Evolutionary conservation across 2,888 invertebrate genomes (phyloP).

Genomic region (Agrilus mali): DNA sequence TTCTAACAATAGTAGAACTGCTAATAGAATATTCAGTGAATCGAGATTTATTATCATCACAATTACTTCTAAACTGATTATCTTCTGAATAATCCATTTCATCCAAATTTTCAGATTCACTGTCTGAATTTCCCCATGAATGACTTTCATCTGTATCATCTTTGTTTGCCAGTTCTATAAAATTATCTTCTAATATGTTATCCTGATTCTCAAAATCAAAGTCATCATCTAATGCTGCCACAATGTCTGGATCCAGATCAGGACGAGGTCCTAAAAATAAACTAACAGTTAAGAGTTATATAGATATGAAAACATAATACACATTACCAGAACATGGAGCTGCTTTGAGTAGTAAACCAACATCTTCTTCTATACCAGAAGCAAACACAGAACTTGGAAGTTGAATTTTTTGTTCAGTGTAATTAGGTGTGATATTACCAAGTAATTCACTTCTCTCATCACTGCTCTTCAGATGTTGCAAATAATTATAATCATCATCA

Average conservation of each 20-base stretch:
- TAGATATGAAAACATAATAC: background rate
- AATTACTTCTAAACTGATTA: slow-evolving; percentile 35
- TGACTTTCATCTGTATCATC: slow-evolving; percentile 22
- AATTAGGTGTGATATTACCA: slow-evolving; percentile 27
- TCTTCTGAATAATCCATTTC: slow-evolving; percentile 35
- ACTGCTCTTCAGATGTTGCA: slow-evolving; percentile 74
- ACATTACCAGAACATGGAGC: slow-evolving; percentile 41
- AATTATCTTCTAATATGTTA: slow-evolving; percentile 84
- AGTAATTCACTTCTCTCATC: slow-evolving; percentile 40
- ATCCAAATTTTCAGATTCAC: slow-evolving; percentile 32
- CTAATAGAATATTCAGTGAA: slow-evolving; percentile 92
- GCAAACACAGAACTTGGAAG: slow-evolving; percentile 84
- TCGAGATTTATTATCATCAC: slow-evolving; percentile 72
- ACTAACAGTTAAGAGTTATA: background rate
- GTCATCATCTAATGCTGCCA: slow-evolving; percentile 88
- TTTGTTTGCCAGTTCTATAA: slow-evolving; percentile 68
- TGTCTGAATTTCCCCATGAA: slow-evolving; percentile 18
- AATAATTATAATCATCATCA: slow-evolving; percentile 91
- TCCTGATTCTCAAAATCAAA: slow-evolving; percentile 75
- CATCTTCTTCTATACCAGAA: slow-evolving; percentile 72
- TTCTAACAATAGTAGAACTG: slow-evolving; percentile 78
- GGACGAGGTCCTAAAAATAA: slow-evolving; percentile 39
- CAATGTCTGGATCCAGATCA: slow-evolving; percentile 82
- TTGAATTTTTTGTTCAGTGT: slow-evolving; percentile 12
- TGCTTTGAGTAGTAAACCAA: slow-evolving; percentile 72